A percentile compares a stretch with the other conserved stretches of the same genome.
phyloP scores from a whole-genome alignment of 2,113 vertebrate genomes.

The Emydocephalus ijimae region DNA sequence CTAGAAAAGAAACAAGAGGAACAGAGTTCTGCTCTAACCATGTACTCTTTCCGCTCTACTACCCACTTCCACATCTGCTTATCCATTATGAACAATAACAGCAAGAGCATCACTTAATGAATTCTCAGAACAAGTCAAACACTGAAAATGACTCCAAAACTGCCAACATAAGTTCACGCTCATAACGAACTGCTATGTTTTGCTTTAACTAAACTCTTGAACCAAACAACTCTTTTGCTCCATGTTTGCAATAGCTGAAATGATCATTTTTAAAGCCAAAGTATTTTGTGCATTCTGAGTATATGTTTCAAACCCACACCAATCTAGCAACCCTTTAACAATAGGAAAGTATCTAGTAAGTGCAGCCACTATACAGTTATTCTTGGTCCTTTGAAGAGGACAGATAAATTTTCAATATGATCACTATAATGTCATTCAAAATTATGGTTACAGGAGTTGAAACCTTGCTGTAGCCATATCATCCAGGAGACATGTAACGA shows the following conservation, averaged over 20 bases:
- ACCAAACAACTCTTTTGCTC: neutral
- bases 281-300: neutral
- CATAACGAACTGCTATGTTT: neutral
- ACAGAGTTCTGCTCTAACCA: neutral
- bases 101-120: neutral
- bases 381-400: neutral
- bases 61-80: neutral
- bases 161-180: neutral
- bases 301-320: neutral
- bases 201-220: neutral
- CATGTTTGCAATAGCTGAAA: neutral
- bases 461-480: neutral
- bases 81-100: neutral
- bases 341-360: neutral
- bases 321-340: neutral
- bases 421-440: neutral
- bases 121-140: neutral
- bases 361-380: neutral
- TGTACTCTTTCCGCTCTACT: neutral
- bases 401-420: neutral
- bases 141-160: neutral
- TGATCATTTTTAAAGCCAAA: neutral
- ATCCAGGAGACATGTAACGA: neutral
- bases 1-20: neutral
- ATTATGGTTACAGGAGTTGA: neutral